Base-by-base conservation (phyloP, 2,113 vertebrate genomes). In the Saguinus midas region DNA sequence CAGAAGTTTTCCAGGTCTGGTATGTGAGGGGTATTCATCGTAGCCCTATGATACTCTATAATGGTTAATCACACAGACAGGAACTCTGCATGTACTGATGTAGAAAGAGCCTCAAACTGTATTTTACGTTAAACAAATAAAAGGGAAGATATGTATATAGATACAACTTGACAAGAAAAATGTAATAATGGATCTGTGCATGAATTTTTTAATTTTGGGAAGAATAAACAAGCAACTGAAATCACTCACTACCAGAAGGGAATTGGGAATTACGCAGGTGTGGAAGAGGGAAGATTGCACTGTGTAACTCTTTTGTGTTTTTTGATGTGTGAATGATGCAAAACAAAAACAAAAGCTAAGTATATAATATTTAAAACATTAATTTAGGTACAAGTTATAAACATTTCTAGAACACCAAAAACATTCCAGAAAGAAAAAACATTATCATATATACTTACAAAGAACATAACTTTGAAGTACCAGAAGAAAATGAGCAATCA, bases 391-490 rank as follows among this genome's bases (percentile, higher is more conserved):
- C 37, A 98, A 85, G 88, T 88, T 90, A 88, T 50, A 57, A 93
- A 81, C 55, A 96, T 80, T 96, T 96, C 50, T 83, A 20, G 87
- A 81, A 86, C 89, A 83, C 80, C 55, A 37, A 86, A 94, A 96
- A 93, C 79, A 91, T 87, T 86, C 68, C 18, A 93, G 79, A 81
- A 86, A 80, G 66, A 94, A 87, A 90, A 96, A 87, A 61, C 40
- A 80, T 87, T n/a, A 89, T 50, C 91, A 66, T 25, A 32, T 68
- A 58, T 79, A 89, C 70, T 97, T 57, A 93, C 4, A 96, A 87
- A 17, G 25, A 50, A 81, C 94, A 75, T 93, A 96, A 94, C 80
- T 80, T 90, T 87, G 70, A 90, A 97, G 95, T 97, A 96, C 82
- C 84, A 96, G 50, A 40, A 90, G 75, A 90, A 96, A 96, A 97